These are phyloP conservation scores for Alectura lathami DNA, from an alignment of 2,113 vertebrate species.

Conservation along the genomic window DNA sequence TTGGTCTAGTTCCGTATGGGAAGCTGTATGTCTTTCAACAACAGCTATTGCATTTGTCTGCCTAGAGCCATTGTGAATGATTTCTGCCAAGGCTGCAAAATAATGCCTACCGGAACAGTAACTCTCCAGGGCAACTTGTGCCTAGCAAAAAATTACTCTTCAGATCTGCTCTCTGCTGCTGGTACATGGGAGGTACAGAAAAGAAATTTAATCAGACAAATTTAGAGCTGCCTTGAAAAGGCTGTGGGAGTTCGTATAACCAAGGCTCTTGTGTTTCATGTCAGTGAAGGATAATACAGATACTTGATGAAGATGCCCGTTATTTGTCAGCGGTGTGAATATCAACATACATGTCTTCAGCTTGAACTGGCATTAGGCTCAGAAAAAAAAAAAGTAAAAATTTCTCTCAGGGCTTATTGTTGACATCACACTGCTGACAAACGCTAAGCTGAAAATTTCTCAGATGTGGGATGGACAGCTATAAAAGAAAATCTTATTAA, in stretches of 20 bases:
- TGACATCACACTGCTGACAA: slow-evolving; percentile 12
- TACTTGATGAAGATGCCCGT: background rate
- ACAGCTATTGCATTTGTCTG: background rate
- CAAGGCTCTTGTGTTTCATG: background rate
- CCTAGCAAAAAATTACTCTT: background rate
- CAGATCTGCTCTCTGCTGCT: background rate
- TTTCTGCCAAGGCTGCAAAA: slow-evolving; percentile 2
- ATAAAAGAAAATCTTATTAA: slow-evolving; percentile 36
- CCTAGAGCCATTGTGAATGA: background rate
- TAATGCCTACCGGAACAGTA: background rate
- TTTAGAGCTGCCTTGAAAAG: background rate
- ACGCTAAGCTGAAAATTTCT: slow-evolving; percentile 27
- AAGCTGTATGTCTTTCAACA: background rate
- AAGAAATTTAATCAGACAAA: background rate
- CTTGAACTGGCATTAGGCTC: slow-evolving; percentile 7
- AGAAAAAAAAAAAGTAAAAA: background rate
- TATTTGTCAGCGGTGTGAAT: slow-evolving; percentile 17
- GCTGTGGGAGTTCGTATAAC: background rate
- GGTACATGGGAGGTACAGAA: background rate
- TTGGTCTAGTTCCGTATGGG: background rate
- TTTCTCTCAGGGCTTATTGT: slow-evolving; percentile 23
- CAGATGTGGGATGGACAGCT: background rate
- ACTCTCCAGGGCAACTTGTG: background rate
- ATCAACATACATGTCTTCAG: background rate
- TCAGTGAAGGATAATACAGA: background rate